Base-by-base conservation (phyloP, 2,113 vertebrate genomes). In the Hirundichthys speculiger region DNA sequence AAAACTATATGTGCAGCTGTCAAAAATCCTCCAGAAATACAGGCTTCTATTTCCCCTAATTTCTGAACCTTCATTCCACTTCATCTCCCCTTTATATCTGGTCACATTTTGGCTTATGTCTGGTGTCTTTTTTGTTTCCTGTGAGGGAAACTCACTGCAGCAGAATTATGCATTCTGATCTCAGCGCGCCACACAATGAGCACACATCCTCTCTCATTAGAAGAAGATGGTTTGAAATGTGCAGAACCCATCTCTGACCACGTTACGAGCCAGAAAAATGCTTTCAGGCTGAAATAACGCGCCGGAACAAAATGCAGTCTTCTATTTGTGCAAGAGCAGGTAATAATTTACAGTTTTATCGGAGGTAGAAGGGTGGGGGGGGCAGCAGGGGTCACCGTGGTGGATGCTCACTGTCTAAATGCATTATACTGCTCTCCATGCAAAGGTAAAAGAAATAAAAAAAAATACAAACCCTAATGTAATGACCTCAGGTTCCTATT, bases 331-430 rank as follows among this genome's bases (percentile, higher is more conserved):
- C 68, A 66, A 69, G 20, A 56, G 61, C 34, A 66, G 63, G 79
- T 77, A 80, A 82, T 80, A 82, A 84, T 85, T 75, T 51, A 82
- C 65, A 59, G 72, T 79, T 61, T 65, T 46, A 66, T 68, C 73
- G 75, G 45, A 40, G 74, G 40, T 27, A 27, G 25, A 3, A 25
- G 38, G n/a, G n/a, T n/a, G n/a, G n/a, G n/a, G n/a, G 16, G 61
- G 43, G 45, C 27, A 39, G 51, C 3, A 4, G 6, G 34, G 67
- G 75, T 74, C 78, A 79, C 20, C 34, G 53, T 46, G 59, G 66
- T 3, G 47, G 63, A 34, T 6, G 25, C 25, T 3, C 25, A 3
- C 25, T 27, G 25, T 4, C 25, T 27, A 27, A 27, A 27, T 6
- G 25, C 25, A 3, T 6, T 27, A 6, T 6, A 6, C 3, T 27